phyloP scores from a whole-genome alignment of 1,140 invertebrate genomes.

The Pygmarrhopalites habei region DNA sequence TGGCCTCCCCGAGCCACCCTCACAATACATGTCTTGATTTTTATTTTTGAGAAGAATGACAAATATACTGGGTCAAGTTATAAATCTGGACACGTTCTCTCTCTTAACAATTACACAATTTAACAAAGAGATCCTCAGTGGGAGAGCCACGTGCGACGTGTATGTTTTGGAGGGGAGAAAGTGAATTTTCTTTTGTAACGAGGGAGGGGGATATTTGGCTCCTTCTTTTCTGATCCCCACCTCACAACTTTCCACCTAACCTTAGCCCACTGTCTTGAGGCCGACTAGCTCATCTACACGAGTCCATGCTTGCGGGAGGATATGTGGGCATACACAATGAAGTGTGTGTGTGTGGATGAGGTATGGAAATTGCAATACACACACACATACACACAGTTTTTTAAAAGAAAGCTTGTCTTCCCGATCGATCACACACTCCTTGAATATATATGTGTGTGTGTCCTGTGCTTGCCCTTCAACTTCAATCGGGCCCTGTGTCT shows the following conservation, averaged over 20 bases:
- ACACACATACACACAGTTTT: neutral
- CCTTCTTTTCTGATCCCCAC: neutral
- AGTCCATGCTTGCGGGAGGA: neutral
- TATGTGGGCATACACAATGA: neutral
- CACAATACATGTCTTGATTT: too few species aligned
- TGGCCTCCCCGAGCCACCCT: too few species aligned
- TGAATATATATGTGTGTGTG: neutral
- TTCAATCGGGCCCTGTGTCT: neutral
- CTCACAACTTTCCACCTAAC: neutral
- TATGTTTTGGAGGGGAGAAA: too few species aligned
- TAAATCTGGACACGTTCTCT: too few species aligned
- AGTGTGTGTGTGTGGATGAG: too few species aligned
- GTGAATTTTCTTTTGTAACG: too few species aligned
- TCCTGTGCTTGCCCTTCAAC: neutral
- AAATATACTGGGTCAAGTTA: too few species aligned
- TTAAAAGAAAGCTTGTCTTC: conserved; percentile 17
- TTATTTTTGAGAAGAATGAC: too few species aligned
- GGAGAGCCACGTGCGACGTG: too few species aligned
- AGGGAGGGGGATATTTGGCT: too few species aligned
- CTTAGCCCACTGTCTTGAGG: neutral
- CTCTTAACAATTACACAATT: too few species aligned
- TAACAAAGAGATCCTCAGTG: too few species aligned
- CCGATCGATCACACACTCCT: conserved; percentile 14
- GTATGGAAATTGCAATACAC: neutral
- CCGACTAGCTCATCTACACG: neutral